Conservation (phyloP, 1,140 invertebrate genomes). For the Phocides pigmalion region DNA sequence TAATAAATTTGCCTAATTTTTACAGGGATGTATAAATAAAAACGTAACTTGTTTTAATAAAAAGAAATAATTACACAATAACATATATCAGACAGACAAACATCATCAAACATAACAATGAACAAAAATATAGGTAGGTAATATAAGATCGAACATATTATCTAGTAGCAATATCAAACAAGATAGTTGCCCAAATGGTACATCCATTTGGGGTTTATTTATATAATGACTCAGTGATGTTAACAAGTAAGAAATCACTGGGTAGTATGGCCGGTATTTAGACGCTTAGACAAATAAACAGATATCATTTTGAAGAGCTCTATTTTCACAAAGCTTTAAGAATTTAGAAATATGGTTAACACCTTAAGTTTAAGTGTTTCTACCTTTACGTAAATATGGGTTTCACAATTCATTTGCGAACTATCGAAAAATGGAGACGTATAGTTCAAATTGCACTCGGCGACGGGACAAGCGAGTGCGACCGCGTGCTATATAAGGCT, state of each 20-base stretch:
- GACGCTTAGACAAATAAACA: neutral
- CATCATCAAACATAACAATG: slow-evolving; percentile 79
- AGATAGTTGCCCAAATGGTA: neutral
- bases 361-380: neutral
- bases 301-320: neutral
- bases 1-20: slow-evolving; percentile 72
- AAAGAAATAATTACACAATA: slow-evolving; percentile 67
- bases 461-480: slow-evolving; percentile 10
- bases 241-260: slow-evolving; percentile 35
- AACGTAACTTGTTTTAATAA: slow-evolving; percentile 67
- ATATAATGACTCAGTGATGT: neutral
- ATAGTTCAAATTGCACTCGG: slow-evolving; percentile 8
- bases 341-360: slow-evolving; percentile 3
- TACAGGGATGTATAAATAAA: slow-evolving; percentile 72
- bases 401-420: slow-evolving; percentile 5
- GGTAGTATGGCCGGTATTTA: slow-evolving; percentile 14
- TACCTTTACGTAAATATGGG: slow-evolving; percentile 2
- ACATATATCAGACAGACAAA: slow-evolving; percentile 65
- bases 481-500: slow-evolving; percentile 28
- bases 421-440: slow-evolving; percentile 12
- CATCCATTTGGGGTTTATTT: neutral
- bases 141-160: slow-evolving; percentile 50
- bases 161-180: slow-evolving; percentile 61
- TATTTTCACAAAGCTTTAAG: neutral
- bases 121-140: slow-evolving; percentile 60